Percentiles rank a stretch among this genome's conserved stretches.
Conservation (phyloP, 1,140 invertebrate genomes). For the Melipona quadrifasciata region DNA sequence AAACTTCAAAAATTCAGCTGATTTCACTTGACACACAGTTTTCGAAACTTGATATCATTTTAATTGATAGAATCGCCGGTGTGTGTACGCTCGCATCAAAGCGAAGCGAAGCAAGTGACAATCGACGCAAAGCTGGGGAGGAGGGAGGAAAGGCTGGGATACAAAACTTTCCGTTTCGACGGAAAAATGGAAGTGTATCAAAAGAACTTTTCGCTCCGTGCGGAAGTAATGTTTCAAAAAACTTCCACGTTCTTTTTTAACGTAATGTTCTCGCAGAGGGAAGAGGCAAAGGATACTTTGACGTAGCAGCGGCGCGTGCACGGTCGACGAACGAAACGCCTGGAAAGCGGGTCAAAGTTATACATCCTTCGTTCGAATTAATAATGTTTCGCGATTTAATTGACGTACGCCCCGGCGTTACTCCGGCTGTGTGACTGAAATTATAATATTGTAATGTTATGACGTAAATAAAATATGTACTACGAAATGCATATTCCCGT, state of each 20-base stretch:
- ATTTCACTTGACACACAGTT: no score
- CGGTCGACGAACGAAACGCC: not conserved
- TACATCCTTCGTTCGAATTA: not conserved
- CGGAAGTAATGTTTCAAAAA: not conserved
- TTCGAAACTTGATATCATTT: not conserved
- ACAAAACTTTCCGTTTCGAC: not conserved
- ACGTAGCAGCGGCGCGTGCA: not conserved
- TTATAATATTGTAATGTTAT: not conserved
- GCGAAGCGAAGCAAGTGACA: not conserved
- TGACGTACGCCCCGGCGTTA: no score
- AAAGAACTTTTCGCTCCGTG: not conserved
- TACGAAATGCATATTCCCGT: not conserved
- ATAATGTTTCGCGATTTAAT: not conserved
- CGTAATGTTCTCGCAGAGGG: not conserved
- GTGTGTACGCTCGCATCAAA: not conserved
- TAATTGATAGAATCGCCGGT: not conserved
- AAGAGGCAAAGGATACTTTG: not conserved
- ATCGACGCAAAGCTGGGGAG: not conserved
- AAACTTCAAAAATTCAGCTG: no score
- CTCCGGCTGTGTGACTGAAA: not conserved
- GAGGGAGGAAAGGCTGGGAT: not conserved
- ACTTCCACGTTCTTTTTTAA: conserved; percentile 7
- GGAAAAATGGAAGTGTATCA: not conserved
- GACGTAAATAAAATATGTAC: not conserved
- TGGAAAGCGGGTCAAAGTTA: not conserved